These are phyloP conservation scores for Smittia sp. DNA, from an alignment of 2,888 invertebrate species.

Conservation along the genomic window DNA sequence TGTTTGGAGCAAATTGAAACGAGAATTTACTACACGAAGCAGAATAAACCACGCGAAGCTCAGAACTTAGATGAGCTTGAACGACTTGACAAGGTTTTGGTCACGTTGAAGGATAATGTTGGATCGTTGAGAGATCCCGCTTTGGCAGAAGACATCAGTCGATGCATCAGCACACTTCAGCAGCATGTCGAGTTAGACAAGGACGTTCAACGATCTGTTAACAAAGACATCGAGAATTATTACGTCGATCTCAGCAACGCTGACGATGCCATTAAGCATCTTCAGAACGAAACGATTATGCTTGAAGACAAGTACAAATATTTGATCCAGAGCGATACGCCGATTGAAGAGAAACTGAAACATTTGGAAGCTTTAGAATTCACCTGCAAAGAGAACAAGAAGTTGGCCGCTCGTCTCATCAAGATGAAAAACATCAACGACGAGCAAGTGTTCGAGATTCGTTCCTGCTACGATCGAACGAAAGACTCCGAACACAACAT, in stretches of 20 bases:
- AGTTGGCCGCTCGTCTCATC: constrained; percentile 62
- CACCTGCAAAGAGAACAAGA: constrained; percentile 62
- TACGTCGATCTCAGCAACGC: constrained; percentile 6
- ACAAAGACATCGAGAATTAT: constrained; percentile 8
- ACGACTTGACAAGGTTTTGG: neutral
- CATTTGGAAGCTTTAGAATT: constrained; percentile 69
- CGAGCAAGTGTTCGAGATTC: constrained; percentile 64
- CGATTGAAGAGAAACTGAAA: constrained; percentile 66
- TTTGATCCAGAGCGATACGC: constrained; percentile 61
- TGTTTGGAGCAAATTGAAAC: constrained; percentile 38
- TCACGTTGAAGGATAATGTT: constrained; percentile 24
- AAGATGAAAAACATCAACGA: constrained; percentile 55
- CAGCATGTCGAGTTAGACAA: constrained; percentile 32
- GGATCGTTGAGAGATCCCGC: neutral
- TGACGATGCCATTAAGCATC: constrained; percentile 10
- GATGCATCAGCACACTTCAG: constrained; percentile 30
- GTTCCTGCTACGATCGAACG: constrained; percentile 64
- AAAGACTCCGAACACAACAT: constrained; percentile 69
- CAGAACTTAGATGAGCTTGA: neutral
- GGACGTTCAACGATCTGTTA: constrained; percentile 12
- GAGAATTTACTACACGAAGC: constrained; percentile 1
- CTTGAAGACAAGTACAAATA: constrained; percentile 57
- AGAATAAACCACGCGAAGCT: neutral
- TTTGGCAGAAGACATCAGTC: constrained; percentile 7
- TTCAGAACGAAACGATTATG: constrained; percentile 25